A percentile compares a stretch with the other conserved stretches of the same genome.
These are phyloP conservation scores for Laterallus jamaicensis DNA, from an alignment of 2,113 vertebrate genomes.

Conservation along the genomic window DNA sequence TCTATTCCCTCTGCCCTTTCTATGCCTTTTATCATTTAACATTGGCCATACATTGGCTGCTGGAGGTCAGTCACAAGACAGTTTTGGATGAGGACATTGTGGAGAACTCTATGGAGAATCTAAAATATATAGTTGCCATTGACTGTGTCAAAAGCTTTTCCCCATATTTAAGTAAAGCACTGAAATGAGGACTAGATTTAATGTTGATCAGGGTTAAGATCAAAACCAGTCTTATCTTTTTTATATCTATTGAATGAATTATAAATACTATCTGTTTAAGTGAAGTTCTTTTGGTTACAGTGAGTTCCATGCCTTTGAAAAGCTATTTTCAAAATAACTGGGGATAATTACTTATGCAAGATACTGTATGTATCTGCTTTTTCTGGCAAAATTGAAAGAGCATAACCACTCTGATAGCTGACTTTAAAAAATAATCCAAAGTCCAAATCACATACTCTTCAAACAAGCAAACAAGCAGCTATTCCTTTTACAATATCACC, in stretches of 20 bases:
- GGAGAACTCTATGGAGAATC: background rate
- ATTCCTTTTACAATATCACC: background rate
- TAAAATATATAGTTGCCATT: slow-evolving; percentile 30
- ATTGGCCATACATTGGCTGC: background rate
- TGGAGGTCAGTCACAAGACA: background rate
- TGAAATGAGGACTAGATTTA: slow-evolving; percentile 41
- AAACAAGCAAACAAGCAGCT: background rate
- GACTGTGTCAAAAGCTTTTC: slow-evolving; percentile 6
- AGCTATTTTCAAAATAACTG: background rate
- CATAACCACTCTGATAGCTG: background rate
- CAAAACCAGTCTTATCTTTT: background rate
- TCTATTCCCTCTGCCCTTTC: background rate
- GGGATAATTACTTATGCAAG: background rate
- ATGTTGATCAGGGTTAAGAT: background rate
- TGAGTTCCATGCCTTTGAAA: background rate
- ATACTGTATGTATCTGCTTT: background rate
- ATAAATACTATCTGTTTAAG: background rate
- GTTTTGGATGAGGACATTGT: background rate
- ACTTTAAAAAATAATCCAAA: background rate
- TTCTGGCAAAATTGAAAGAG: background rate
- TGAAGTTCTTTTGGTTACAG: background rate
- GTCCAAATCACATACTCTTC: background rate
- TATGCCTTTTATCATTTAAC: slow-evolving; percentile 29
- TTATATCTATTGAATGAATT: background rate
- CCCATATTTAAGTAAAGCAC: background rate